Evolutionary conservation across 2,113 vertebrate species (phyloP), one percentile per base, ranked within the genome.

Genomic region (Perca schrenkii): DNA sequence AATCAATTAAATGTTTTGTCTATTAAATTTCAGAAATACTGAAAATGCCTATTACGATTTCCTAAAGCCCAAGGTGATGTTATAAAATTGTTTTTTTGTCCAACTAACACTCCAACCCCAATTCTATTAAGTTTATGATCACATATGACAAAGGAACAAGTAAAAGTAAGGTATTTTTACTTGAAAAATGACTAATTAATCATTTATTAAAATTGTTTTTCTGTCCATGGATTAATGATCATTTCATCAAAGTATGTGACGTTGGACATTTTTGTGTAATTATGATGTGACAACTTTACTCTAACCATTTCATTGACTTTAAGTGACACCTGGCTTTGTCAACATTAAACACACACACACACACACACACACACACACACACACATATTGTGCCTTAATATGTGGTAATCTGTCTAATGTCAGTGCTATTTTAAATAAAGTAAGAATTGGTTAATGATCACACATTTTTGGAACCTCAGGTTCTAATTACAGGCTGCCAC

Each of bases 401-500:
- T 1, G 19, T 11, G 62, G 52, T 62, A 54, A 73, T 79, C 25
- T 6, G 40, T 80, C 25, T 80, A 60, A 40, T 56, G 40, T 73
- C 70, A 36, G 43, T 62, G 28, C 56, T 47, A 13, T 78, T 46
- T 40, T 81, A 63, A 66, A 65, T 14, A 53, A 62, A 76, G 50
- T 31, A 49, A 31, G 17, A 61, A 21, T 21, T 21, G 8, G 46
- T 66, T 22, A 87, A 77, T 77, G 68, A 77, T 79, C 8, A 3
- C 47, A 50, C 64, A 80, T 63, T 77, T 73, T 43, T 36, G 17
- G 46, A 83, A 65, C 70, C 64, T 78, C 61, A 16, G 74, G 47
- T 80, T 92, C 85, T 88, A 92, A 92, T 92, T 87, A 89, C 62
- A 82, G 52, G 68, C 77, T 86, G 86, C 80, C 83, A 83, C 84